phyloP scores from a whole-genome alignment of 2,888 invertebrate genomes.

The Lasioglossum calceatum region DNA sequence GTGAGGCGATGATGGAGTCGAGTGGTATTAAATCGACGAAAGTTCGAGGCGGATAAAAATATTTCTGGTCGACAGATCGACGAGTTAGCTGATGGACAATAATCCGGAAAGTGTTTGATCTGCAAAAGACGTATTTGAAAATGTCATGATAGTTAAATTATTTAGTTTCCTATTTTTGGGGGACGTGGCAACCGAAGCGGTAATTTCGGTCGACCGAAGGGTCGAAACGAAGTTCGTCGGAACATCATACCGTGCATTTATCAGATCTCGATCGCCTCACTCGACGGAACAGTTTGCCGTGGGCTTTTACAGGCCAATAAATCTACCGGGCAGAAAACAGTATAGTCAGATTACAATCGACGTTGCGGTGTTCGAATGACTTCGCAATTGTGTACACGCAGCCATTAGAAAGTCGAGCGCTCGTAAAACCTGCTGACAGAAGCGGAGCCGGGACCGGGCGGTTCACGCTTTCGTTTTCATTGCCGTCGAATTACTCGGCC shows the following conservation, averaged over 20 bases:
- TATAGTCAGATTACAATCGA: slow-evolving; percentile 22
- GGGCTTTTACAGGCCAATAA: slow-evolving; percentile 23
- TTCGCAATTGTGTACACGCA: not conserved
- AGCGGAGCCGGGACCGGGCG: not conserved
- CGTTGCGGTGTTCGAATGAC: slow-evolving; percentile 4
- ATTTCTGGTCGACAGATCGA: not conserved
- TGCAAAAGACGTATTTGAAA: not conserved
- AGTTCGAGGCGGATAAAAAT: not conserved
- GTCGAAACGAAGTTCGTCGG: not conserved
- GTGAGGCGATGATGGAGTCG: not conserved
- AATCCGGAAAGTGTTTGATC: not conserved
- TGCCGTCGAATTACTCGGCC: not conserved
- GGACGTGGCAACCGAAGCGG: not conserved
- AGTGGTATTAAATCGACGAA: not conserved
- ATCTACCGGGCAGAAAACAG: not conserved
- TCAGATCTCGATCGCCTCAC: not conserved
- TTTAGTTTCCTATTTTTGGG: not conserved
- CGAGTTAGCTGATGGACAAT: not conserved
- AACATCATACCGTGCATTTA: not conserved
- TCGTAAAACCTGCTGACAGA: slow-evolving; percentile 3
- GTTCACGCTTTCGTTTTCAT: slow-evolving; percentile 14
- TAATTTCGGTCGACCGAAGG: not conserved
- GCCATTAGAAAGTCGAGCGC: slow-evolving; percentile 9
- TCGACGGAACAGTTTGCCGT: slow-evolving; percentile 1
- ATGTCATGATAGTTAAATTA: too few species aligned